These are phyloP conservation scores for Cephonodes hylas DNA, from an alignment of 2,888 invertebrate genomes.

Conservation along the genomic window DNA sequence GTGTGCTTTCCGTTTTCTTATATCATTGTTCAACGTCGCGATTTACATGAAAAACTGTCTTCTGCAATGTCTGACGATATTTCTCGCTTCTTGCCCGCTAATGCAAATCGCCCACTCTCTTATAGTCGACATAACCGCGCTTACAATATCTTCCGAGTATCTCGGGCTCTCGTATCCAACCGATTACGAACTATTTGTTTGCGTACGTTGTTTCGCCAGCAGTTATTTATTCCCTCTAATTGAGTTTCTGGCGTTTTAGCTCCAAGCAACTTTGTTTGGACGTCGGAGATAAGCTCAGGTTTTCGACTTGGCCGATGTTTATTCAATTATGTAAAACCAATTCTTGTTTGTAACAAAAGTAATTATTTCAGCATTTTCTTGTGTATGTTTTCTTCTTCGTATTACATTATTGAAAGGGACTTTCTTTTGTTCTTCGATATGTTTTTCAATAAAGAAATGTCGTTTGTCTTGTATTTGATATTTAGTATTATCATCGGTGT, in stretches of 20 bases:
- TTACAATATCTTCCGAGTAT: neutral
- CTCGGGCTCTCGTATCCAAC: neutral
- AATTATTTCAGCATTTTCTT: neutral
- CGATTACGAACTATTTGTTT: neutral
- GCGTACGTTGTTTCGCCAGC: neutral
- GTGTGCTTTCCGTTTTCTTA: neutral
- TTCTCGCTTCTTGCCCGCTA: neutral
- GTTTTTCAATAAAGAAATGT: neutral
- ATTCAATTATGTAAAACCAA: slow-evolving; percentile 3
- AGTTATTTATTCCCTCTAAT: neutral
- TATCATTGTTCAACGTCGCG: neutral
- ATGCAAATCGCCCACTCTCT: neutral
- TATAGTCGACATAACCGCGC: neutral
- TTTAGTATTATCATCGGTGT: too few species aligned
- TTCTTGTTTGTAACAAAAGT: slow-evolving; percentile 13
- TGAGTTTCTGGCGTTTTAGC: neutral
- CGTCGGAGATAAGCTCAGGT: slow-evolving; percentile 15
- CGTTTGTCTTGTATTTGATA: too few species aligned
- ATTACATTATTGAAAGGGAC: neutral
- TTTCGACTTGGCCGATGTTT: slow-evolving; percentile 6
- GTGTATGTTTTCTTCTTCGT: slow-evolving; percentile 20
- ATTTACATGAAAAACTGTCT: slow-evolving; percentile 3
- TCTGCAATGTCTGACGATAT: slow-evolving; percentile 1
- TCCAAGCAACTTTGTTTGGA: neutral
- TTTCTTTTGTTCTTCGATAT: neutral